phyloP scores from a whole-genome alignment of 2,888 invertebrate species.

The Penaeus monodon region DNA sequence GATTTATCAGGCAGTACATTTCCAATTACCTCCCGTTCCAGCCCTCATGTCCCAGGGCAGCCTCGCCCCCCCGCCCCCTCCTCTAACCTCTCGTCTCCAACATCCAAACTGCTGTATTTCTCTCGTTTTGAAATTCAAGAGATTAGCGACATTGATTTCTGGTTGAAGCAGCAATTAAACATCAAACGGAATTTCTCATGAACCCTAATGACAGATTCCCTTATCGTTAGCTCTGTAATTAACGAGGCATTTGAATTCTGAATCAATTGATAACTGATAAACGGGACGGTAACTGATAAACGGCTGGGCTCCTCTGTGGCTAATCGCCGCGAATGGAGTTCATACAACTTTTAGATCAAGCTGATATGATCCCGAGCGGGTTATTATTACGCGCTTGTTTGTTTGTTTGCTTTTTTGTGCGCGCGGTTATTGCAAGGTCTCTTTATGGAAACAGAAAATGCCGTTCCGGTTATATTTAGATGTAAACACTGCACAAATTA shows the following conservation, averaged over 20 bases:
- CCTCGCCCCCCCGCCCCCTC: too few species aligned
- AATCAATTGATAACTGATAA: constrained; percentile 52
- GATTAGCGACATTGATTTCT: constrained; percentile 48
- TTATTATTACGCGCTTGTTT: too few species aligned
- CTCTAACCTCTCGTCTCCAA: too few species aligned
- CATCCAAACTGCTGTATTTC: too few species aligned
- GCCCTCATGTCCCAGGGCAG: too few species aligned
- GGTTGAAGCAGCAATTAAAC: constrained; percentile 53
- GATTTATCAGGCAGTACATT: too few species aligned
- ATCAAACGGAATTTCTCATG: constrained; percentile 52
- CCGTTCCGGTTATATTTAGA: too few species aligned
- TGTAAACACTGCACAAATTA: too few species aligned
- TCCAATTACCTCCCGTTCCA: too few species aligned
- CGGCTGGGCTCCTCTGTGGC: background rate
- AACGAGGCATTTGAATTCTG: constrained; percentile 50
- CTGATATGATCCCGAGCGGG: background rate
- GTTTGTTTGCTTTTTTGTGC: constrained; percentile 3
- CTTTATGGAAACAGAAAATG: too few species aligned
- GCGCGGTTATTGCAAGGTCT: too few species aligned
- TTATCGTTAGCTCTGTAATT: constrained; percentile 48
- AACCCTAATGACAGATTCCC: constrained; percentile 49
- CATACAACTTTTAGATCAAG: background rate
- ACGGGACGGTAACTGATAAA: constrained; percentile 26
- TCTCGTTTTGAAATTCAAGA: constrained; percentile 42
- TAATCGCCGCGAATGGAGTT: constrained; percentile 21